Conservation (phyloP, 1,140 invertebrate species). For the Proctacanthus coquilletti region DNA sequence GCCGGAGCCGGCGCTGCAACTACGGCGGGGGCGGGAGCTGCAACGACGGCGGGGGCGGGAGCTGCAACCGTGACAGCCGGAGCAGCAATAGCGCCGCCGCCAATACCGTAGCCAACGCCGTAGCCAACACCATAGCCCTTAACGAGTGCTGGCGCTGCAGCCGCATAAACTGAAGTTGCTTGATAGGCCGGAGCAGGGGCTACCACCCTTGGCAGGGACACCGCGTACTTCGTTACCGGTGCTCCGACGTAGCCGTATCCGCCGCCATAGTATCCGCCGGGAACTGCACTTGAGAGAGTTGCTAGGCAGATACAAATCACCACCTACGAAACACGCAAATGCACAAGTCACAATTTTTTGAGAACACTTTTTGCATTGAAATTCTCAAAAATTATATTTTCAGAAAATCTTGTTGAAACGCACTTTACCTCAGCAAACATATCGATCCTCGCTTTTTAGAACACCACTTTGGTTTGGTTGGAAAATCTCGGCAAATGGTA, state of each 20-base stretch:
- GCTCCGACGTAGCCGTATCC: constrained; percentile 2
- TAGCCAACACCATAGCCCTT: neutral
- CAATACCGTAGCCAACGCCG: constrained; percentile 8
- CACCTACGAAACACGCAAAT: neutral
- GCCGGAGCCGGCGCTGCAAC: constrained; percentile 7
- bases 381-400: neutral
- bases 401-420: neutral
- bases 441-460: neutral
- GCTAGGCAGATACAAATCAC: constrained; percentile 4
- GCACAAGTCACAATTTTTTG: neutral
- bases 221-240: constrained; percentile 1
- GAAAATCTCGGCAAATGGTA: neutral
- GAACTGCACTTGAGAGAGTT: neutral
- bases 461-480: constrained; percentile 1
- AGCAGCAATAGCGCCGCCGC: constrained; percentile 7
- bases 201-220: constrained; percentile 4
- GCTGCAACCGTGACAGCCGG: constrained; percentile 6
- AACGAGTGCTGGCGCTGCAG: neutral
- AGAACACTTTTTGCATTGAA: neutral
- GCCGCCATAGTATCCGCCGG: neutral
- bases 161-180: constrained; percentile 1
- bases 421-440: constrained; percentile 1
- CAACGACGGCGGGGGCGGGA: constrained; percentile 8
- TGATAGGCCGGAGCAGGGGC: constrained; percentile 4
- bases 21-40: constrained; percentile 6